Evolutionary conservation across 1,140 invertebrate species (phyloP).

Genomic region (Heliconius nattereri): DNA sequence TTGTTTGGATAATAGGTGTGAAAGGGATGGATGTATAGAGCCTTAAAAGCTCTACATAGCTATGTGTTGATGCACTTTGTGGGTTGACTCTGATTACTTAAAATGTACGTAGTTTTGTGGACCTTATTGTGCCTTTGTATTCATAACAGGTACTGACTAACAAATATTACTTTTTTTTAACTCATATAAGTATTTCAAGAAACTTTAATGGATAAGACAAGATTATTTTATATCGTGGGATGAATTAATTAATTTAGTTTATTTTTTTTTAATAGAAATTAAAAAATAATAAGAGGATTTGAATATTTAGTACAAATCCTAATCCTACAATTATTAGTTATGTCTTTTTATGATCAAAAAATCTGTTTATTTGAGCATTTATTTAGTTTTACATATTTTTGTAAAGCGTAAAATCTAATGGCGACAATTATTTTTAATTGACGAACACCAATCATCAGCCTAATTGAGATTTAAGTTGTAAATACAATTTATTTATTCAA

Average conservation of each 20-base stretch:
- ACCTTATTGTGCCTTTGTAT: slow-evolving; percentile 34
- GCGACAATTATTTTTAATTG: too few relatives aligned
- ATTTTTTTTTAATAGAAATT: not conserved
- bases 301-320: not conserved
- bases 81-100: slow-evolving; percentile 33
- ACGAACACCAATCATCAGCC: too few relatives aligned
- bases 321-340: too few relatives aligned
- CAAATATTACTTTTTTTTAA: not conserved
- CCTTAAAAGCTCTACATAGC: slow-evolving; percentile 67
- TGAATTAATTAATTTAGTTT: not conserved
- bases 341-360: too few relatives aligned
- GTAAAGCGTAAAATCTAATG: too few relatives aligned
- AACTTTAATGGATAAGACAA: not conserved
- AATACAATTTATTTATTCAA: too few relatives aligned
- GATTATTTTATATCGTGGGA: not conserved
- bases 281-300: not conserved
- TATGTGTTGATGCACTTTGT: slow-evolving; percentile 39
- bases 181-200: not conserved
- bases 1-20: slow-evolving; percentile 38
- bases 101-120: slow-evolving; percentile 26
- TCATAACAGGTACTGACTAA: slow-evolving; percentile 23
- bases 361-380: too few relatives aligned
- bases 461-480: too few relatives aligned
- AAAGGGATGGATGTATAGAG: slow-evolving; percentile 52
- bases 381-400: too few relatives aligned